Conservation (phyloP, 2,113 vertebrate genomes). For the Pao palembangensis region DNA sequence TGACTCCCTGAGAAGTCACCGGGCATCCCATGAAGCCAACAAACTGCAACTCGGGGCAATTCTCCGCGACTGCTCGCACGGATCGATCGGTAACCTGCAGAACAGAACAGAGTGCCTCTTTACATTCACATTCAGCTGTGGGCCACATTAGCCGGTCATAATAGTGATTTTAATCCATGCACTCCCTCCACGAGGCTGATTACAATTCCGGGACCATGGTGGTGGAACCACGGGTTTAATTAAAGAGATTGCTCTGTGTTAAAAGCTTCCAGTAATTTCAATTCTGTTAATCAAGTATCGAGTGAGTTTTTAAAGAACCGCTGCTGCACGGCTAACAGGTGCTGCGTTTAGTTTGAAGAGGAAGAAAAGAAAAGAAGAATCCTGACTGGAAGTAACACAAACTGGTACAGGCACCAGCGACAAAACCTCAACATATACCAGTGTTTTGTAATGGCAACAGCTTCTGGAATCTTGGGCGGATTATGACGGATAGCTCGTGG, state of each 20-base stretch:
- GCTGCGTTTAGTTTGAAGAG: neutral
- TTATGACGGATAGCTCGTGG: slow-evolving; percentile 55
- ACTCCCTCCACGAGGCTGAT: neutral
- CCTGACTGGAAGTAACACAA: neutral
- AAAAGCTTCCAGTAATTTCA: neutral
- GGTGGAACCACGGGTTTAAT: neutral
- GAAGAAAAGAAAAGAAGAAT: neutral
- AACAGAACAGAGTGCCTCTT: slow-evolving; percentile 13
- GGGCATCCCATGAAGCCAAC: slow-evolving; percentile 99
- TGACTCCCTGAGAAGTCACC: slow-evolving; percentile 95
- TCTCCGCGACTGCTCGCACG: slow-evolving; percentile 90
- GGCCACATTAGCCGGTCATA: neutral
- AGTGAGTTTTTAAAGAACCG: too few relatives aligned
- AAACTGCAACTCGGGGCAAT: slow-evolving; percentile 93
- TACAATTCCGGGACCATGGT: neutral
- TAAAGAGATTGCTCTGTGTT: neutral
- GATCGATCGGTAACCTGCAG: slow-evolving; percentile 91
- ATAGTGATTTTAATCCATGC: neutral
- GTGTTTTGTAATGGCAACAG: too few relatives aligned
- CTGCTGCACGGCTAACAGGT: neutral
- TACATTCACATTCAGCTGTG: too few relatives aligned
- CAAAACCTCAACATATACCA: too few relatives aligned
- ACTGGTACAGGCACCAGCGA: neutral
- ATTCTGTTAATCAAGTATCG: neutral
- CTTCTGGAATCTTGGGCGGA: neutral